Evolutionary conservation across 1,140 invertebrate genomes (phyloP).

Genomic region (Aphis craccivora): DNA sequence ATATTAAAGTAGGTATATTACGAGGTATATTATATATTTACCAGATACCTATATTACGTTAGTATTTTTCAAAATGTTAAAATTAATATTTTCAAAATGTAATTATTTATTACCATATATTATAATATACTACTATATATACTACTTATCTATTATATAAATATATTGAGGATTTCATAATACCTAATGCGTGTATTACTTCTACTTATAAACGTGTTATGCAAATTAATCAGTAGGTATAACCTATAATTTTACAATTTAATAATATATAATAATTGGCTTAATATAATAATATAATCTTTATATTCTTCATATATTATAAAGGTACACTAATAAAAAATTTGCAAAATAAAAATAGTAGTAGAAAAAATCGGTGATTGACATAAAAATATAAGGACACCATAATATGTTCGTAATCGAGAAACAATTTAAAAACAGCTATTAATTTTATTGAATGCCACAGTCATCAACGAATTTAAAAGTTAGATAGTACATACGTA

Average conservation of each 20-base stretch:
- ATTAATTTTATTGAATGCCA: neutral
- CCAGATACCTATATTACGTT: too few species aligned
- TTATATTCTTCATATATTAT: neutral
- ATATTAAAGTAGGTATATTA: too few species aligned
- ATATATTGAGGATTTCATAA: neutral
- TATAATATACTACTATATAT: neutral
- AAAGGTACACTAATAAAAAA: neutral
- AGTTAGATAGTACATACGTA: neutral
- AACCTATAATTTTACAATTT: neutral
- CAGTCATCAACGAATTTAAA: neutral
- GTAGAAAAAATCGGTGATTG: neutral
- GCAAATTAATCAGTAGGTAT: neutral
- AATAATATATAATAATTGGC: neutral
- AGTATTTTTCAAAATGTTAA: too few species aligned
- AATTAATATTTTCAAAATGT: neutral
- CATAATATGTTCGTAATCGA: neutral
- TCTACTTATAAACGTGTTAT: neutral
- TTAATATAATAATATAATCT: neutral
- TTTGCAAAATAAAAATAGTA: neutral
- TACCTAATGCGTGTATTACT: neutral
- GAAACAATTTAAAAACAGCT: neutral
- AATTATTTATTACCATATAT: neutral
- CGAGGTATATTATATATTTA: accelerated
- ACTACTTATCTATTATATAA: neutral
- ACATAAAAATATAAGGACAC: neutral